Percentiles rank a stretch among this genome's conserved stretches.
Evolutionary conservation across 2,113 vertebrate genomes (phyloP).

Genomic region (Vidua chalybeata): DNA sequence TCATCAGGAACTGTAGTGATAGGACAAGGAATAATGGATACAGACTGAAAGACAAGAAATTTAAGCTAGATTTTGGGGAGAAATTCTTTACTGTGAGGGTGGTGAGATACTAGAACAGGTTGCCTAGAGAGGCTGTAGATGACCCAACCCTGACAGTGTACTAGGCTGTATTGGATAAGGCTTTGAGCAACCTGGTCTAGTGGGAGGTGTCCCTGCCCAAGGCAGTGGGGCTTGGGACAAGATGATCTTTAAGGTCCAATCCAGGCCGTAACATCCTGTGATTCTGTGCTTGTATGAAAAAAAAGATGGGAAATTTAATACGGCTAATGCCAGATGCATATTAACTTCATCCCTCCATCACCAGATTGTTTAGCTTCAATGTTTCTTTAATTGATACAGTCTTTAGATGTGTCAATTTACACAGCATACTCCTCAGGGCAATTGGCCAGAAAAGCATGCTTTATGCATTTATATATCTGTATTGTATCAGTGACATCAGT

Average conservation of each 20-base stretch:
- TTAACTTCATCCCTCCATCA: not conserved
- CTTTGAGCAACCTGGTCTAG: not conserved
- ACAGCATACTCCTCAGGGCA: not conserved
- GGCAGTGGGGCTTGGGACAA: not conserved
- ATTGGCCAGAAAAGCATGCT: not conserved
- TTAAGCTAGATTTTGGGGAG: not conserved
- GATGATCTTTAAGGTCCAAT: not conserved
- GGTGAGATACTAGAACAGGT: not conserved
- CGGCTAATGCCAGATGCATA: not conserved
- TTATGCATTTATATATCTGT: not conserved
- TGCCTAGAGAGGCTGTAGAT: not conserved
- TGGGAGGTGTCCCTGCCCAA: not conserved
- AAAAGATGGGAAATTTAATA: not conserved
- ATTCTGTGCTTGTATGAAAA: not conserved
- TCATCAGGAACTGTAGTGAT: not conserved
- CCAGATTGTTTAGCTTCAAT: not conserved
- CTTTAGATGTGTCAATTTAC: not conserved
- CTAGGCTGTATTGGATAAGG: not conserved
- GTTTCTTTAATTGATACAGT: not conserved
- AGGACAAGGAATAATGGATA: not conserved
- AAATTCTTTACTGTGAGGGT: not conserved
- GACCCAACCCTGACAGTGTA: not conserved
- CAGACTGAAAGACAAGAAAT: not conserved
- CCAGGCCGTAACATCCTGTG: not conserved
- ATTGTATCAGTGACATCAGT: not conserved